Conservation (phyloP, 2,113 vertebrate species). For the Pseudorectes ferrugineus region DNA sequence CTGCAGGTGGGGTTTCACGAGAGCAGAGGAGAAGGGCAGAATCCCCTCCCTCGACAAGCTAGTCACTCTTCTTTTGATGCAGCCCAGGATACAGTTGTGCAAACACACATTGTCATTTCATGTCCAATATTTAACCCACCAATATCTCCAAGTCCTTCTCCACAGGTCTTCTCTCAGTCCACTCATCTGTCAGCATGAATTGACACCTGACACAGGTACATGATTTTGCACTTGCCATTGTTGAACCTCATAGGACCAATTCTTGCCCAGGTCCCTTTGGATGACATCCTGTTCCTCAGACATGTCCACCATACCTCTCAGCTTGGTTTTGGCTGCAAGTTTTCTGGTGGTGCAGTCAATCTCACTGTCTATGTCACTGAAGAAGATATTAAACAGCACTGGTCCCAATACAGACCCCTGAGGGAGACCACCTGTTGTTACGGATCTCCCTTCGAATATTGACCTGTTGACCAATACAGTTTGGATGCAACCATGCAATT, state of each 20-base stretch:
- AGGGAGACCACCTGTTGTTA: background rate
- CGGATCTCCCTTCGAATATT: background rate
- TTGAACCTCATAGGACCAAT: background rate
- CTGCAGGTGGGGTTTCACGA: background rate
- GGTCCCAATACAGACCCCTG: accelerated
- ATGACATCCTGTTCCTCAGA: background rate
- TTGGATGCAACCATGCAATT: background rate
- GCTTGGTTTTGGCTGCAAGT: background rate
- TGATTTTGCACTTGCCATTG: background rate
- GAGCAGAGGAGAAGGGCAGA: background rate
- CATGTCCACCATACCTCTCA: background rate
- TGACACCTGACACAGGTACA: background rate
- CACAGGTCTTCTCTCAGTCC: background rate
- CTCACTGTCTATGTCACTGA: background rate
- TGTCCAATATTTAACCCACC: background rate
- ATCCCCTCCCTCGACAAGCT: background rate
- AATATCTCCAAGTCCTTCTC: background rate
- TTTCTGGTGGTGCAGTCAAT: background rate
- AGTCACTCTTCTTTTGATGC: no score
- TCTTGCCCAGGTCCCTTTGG: background rate
- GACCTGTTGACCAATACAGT: background rate
- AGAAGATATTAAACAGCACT: background rate
- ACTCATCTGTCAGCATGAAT: background rate
- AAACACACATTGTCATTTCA: accelerated
- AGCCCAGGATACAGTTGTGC: accelerated